Evolutionary conservation across 2,113 vertebrate genomes (phyloP), one percentile per base, ranked within the genome.

Genomic region (Nycticorax nycticorax): DNA sequence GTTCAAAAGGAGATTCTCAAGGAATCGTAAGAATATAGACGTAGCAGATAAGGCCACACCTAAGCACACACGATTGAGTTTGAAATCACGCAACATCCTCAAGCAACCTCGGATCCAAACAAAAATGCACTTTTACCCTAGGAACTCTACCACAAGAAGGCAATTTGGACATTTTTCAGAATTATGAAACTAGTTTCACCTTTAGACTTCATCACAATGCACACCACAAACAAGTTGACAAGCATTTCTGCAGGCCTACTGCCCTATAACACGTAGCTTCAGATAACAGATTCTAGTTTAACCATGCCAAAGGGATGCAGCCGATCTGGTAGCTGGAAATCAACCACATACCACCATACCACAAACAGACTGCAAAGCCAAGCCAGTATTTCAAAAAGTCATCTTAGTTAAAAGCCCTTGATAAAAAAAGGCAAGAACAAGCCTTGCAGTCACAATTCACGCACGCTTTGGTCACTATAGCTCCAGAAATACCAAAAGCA

Each of bases 121-220:
- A 88, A 24, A 62, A 92, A 88, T n/a, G 78, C 41, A 79, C 66
- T 93, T 96, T 93, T 35, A 92, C 56, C 33, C 53, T 64, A 76
- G 14, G 45, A 89, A 85, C 71, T 43, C 33, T 1, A 15, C 4
- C 5, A 4, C 50, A 69, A 32, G 24, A 69, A 68, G 37, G 45
- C 22, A n/a, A 59, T 27, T 3, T 57, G 41, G 43, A 88, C 50
- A 56, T 88, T 67, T 76, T 63, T 93, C 57, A 50, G 28, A 55
- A 18, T 78, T 48, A 37, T 28, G 53, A 47, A 80, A 79, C 27
- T 60, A 45, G 18, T 57, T 87, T 88, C 27, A 56, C 55, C 80
- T 77, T 91, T 8, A 55, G 52, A 63, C 68, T 85, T 80, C 37
- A 73, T 10, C 14, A 9, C 0, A 5, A 33, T 1, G 21, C 53